Base-by-base conservation (phyloP, 2,888 invertebrate genomes). In the Hydroisotoma schaefferi region DNA sequence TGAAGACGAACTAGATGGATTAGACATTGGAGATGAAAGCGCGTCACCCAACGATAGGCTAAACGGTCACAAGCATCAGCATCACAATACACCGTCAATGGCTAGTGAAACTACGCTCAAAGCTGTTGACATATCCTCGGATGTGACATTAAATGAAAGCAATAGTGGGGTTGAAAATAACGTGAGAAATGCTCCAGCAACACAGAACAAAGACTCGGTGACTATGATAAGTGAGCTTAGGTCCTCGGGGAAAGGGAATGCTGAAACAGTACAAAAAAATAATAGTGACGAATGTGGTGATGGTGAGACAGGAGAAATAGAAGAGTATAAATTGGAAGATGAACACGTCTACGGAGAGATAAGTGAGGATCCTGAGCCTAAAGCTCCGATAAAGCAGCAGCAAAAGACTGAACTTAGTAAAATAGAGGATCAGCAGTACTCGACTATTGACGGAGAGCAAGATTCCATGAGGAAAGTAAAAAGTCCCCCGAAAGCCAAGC, bases 291-390 rank as follows among this genome's bases (percentile, higher is more conserved):
- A 47, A 10, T 12, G 8, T 3, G 49, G 10, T 20, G 48, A 55
- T 3, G 49, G 10, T 20, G 48, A 55, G 12, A 53, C 22, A 18
- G 63, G 59, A 48, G 60, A 60, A 1, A 60, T 60, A 23, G 64
- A 67, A 56, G 67, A 67, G 55, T 67, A 67, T 57, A 67, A 67
- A 43, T 28, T 67, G 54, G 67, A 67, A 28, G 67, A 67, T 61
- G 69, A 71, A 47, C 70, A 70, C 59, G 69, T 71, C 23, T 70
- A 72, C 49, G 72, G 70, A 28, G 69, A 70, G 61, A 72, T 69
- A 22, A 62, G 65, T 59, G 72, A 72, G n/a, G 63, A 69, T 37
- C 57, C 58, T 25, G 55, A 49, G 20, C 37, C 25, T 3, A 15
- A 2, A 3, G 15, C n/a, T 18, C 26, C 28, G 12, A 43, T 59